phyloP scores from a whole-genome alignment of 30 jellyfish, hydroid and myxozoan genomes.

The Hydra vulgaris region DNA sequence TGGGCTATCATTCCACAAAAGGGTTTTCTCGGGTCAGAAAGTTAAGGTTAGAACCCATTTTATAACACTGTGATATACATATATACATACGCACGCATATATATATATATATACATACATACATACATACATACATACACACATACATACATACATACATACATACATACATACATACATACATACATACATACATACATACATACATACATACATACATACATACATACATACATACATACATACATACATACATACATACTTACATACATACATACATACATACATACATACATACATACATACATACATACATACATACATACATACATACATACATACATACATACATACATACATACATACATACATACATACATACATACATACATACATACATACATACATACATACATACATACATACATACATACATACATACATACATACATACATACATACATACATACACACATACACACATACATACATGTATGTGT shows the following conservation, averaged over 20 bases:
- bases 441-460: not conserved
- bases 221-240: constrained; percentile 15
- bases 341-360: constrained; percentile 15
- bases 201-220: constrained; percentile 15
- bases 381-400: constrained; percentile 15
- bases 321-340: constrained; percentile 15
- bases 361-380: constrained; percentile 15
- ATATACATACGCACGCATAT: not conserved
- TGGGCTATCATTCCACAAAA: too few species aligned
- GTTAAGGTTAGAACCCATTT: too few species aligned
- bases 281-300: constrained; percentile 15
- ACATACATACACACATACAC: constrained; percentile 1
- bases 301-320: constrained; percentile 15
- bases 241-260: constrained; percentile 15
- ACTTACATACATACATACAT: constrained; percentile 13
- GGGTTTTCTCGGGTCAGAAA: too few species aligned
- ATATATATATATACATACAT: not conserved
- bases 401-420: constrained; percentile 13
- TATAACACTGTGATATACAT: too few species aligned
- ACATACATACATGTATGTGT: constrained; percentile 1
- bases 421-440: constrained; percentile 3
- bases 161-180: constrained; percentile 15
- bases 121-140: constrained; percentile 13
- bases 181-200: constrained; percentile 15
- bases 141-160: constrained; percentile 15